Conservation (phyloP, 2,113 vertebrate genomes). For the Nerophis ophidion region DNA sequence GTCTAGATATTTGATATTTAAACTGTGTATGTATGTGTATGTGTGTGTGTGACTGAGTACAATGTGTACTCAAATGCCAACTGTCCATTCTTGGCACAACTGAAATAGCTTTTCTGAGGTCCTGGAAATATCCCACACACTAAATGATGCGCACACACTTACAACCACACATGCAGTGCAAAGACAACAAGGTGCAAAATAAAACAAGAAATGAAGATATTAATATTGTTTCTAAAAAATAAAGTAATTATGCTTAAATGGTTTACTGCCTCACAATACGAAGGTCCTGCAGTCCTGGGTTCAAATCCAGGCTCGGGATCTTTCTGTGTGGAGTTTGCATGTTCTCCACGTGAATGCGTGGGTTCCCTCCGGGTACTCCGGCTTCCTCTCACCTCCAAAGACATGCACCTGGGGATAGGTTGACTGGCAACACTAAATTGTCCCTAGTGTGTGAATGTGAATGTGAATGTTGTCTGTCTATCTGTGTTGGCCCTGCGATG, state of each 20-base stretch:
- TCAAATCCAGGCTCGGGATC: no score
- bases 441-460: no score
- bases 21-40: constrained; percentile 28
- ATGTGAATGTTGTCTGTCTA: no score
- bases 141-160: constrained; percentile 10
- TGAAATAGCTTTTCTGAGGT: constrained; percentile 13
- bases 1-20: constrained; percentile 41
- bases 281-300: no score
- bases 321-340: no score
- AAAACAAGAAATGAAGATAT: background rate
- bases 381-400: no score
- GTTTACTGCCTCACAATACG: no score
- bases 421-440: no score
- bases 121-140: constrained; percentile 9
- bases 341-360: no score
- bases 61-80: constrained; percentile 29
- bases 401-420: no score
- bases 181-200: constrained; percentile 10
- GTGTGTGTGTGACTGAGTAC: constrained; percentile 31
- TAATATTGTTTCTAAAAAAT: background rate
- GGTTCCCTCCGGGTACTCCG: no score
- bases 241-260: background rate
- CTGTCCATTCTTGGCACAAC: constrained; percentile 39
- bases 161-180: background rate
- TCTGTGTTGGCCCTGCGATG: no score